These are phyloP conservation scores for Machimus rusticus DNA, from an alignment of 2,888 invertebrate species.

Conservation along the genomic window DNA sequence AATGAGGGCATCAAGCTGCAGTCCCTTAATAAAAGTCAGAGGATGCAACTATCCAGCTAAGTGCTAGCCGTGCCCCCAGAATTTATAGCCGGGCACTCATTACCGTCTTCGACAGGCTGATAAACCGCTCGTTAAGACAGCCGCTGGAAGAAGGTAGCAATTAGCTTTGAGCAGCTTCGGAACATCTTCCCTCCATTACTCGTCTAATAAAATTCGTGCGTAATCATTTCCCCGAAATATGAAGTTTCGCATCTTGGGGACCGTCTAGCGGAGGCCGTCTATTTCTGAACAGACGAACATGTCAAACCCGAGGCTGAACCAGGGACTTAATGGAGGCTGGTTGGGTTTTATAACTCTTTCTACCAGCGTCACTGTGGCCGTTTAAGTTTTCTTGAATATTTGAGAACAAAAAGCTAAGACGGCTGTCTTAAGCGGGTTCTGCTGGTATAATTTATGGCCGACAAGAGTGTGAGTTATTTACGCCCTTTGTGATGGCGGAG, in stretches of 20 bases:
- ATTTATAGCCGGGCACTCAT: background rate
- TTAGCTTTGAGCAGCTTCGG: background rate
- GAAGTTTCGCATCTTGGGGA: background rate
- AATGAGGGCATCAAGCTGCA: background rate
- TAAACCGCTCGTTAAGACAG: background rate
- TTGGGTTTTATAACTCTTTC: constrained; percentile 14
- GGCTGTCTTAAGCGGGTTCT: background rate
- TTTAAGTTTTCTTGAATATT: constrained; percentile 31
- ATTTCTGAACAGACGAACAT: background rate
- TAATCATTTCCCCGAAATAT: background rate
- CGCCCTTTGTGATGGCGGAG: constrained; percentile 42
- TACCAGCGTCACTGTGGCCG: constrained; percentile 27
- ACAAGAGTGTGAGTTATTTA: constrained; percentile 42
- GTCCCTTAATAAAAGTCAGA: background rate
- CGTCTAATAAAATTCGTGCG: background rate
- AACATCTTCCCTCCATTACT: background rate
- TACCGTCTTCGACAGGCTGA: background rate
- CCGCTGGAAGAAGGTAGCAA: background rate
- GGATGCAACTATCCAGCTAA: background rate
- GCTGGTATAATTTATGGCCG: constrained; percentile 40
- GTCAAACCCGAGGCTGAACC: background rate
- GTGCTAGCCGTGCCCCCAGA: background rate
- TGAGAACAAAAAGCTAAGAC: background rate
- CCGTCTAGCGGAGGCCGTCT: background rate
- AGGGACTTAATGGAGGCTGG: background rate